Evolutionary conservation across 37 sponge, comb jelly and placozoan genomes (phyloP), one percentile per base, ranked within the genome.

Genomic region (Geodia barretti): DNA sequence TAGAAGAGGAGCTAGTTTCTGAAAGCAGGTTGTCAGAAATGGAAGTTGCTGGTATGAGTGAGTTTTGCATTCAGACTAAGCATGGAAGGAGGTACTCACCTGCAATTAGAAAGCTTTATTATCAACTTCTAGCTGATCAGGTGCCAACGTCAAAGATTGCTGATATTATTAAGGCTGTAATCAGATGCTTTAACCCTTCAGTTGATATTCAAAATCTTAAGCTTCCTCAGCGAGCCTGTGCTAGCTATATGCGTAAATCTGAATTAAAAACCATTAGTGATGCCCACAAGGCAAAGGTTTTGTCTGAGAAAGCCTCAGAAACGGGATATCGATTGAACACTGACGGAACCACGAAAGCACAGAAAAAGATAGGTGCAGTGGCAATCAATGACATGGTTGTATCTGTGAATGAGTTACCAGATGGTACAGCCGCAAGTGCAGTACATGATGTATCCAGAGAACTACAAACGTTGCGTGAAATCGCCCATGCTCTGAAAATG

Each of bases 371-470:
- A 70, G 81, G 69, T 41, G 81, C 79, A 63, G 67, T 64, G 24
- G 39, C 79, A 39, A 32, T 62, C 23, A 78, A 78, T 78, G 79
- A 64, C 61, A 5, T 64, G 9, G 79, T 64, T 4, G 24, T 78
- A 3, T 33, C 81, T 58, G 81, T 68, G 20, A 80, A 80, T 69
- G 71, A 80, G 70, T 24, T 70, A 20, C 17, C 54, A 42, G 67
- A 73, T 73, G 74, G 83, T 3, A 64, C 37, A 36, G 74, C 83
- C 24, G 65, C 37, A n/a, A 59, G 61, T 20, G 71, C 71, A 40
- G 64, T 75, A 19, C 7, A 39, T 41, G 87, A 80, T 66, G 80
- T 87, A 25, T 73, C 75, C 24, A 73, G 34, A 39, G 81, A 87
- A 47, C 21, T 87, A 35, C 37, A 87, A 25, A 78, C 67, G 17